phyloP scores from a whole-genome alignment of 2,888 invertebrate genomes.

The Cactoblastis cactorum region DNA sequence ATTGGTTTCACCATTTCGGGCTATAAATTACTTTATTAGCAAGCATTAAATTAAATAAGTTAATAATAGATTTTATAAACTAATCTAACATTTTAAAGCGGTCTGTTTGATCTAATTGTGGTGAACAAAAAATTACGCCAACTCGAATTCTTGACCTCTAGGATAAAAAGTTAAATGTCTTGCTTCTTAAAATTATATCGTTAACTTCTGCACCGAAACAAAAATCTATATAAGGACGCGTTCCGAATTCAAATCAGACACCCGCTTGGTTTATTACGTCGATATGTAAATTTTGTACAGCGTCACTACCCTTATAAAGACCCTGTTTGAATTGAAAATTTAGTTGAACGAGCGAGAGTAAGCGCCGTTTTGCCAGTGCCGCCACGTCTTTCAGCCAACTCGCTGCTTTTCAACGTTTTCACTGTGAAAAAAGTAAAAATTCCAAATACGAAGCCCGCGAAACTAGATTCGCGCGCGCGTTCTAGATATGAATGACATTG shows the following conservation, averaged over 20 bases:
- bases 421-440: slow-evolving; percentile 27
- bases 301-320: slow-evolving; percentile 79
- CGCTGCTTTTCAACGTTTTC: slow-evolving; percentile 54
- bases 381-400: slow-evolving; percentile 75
- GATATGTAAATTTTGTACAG: slow-evolving; percentile 78
- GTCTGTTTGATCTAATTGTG: too few relatives aligned
- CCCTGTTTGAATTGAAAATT: slow-evolving; percentile 79
- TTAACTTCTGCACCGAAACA: slow-evolving; percentile 28
- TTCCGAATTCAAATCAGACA: slow-evolving; percentile 70
- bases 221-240: slow-evolving; percentile 48
- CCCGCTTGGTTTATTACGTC: slow-evolving; percentile 74
- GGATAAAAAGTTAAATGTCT: background rate
- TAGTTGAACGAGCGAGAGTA: slow-evolving; percentile 71
- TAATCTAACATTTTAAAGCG: too few relatives aligned
- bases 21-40: too few relatives aligned
- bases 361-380: slow-evolving; percentile 67
- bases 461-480: slow-evolving; percentile 16
- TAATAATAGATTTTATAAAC: too few relatives aligned
- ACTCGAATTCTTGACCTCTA: background rate
- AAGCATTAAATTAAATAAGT: too few relatives aligned
- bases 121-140: background rate
- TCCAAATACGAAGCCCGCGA: slow-evolving; percentile 14
- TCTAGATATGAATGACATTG: slow-evolving; percentile 18
- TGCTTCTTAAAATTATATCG: background rate
- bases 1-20: too few relatives aligned